phyloP scores from a whole-genome alignment of 2,888 invertebrate genomes.

The Formica aserva region DNA sequence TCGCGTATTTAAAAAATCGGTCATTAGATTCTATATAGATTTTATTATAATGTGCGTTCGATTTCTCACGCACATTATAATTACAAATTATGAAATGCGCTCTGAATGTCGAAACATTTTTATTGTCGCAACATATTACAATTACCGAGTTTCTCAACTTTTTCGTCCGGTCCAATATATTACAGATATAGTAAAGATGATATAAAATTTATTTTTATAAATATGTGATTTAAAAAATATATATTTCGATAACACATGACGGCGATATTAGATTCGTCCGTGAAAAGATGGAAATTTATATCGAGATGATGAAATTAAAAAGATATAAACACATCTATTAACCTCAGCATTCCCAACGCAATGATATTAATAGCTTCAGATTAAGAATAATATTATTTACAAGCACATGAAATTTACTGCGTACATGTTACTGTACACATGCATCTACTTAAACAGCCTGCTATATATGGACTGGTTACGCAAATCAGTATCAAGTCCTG shows the following conservation, averaged over 20 bases:
- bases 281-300: conserved; percentile 11
- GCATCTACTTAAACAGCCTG: conserved; percentile 19
- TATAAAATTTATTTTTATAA: background rate
- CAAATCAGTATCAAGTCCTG: conserved; percentile 55
- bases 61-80: too few species aligned
- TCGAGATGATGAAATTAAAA: background rate
- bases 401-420: background rate
- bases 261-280: background rate
- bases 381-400: conserved; percentile 33
- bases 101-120: too few species aligned
- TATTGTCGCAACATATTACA: too few species aligned
- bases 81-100: too few species aligned
- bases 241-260: background rate
- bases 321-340: background rate
- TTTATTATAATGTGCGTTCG: too few species aligned
- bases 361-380: conserved; percentile 4
- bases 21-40: too few species aligned
- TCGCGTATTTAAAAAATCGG: too few species aligned
- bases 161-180: background rate
- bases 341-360: background rate
- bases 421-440: background rate
- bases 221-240: background rate
- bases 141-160: background rate
- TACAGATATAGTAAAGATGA: background rate
- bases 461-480: conserved; percentile 48